Conservation (phyloP, 1,140 invertebrate genomes). For the Papilio dardanus region DNA sequence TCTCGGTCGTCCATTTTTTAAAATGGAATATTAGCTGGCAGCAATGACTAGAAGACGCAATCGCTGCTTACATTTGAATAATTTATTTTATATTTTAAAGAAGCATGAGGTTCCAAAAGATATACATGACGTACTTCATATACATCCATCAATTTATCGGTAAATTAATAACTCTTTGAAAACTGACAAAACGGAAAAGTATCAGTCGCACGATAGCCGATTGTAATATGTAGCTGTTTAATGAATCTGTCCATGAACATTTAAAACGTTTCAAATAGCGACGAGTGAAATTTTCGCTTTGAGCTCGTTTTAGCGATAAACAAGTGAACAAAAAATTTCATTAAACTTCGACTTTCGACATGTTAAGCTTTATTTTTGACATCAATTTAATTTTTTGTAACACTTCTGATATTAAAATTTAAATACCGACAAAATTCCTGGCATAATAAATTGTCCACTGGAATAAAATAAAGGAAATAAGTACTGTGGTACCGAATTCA, state of each 20-base stretch:
- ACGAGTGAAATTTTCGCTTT: constrained; percentile 26
- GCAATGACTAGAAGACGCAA: too few species aligned
- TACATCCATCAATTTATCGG: not conserved
- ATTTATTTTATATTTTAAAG: not conserved
- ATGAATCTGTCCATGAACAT: constrained; percentile 30
- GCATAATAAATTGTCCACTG: not conserved
- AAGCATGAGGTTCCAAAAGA: not conserved
- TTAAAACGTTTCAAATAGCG: constrained; percentile 32
- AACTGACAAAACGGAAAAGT: constrained; percentile 10
- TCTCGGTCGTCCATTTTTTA: too few species aligned
- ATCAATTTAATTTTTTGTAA: not conserved
- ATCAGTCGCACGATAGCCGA: not conserved
- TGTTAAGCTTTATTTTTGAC: constrained; percentile 1
- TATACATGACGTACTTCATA: not conserved
- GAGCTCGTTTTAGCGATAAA: constrained; percentile 23
- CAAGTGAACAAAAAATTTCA: constrained; percentile 27
- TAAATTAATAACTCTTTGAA: not conserved
- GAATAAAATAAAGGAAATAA: not conserved
- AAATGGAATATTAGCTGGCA: too few species aligned
- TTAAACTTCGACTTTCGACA: constrained; percentile 18
- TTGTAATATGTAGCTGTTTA: constrained; percentile 3
- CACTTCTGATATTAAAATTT: not conserved
- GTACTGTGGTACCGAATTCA: not conserved
- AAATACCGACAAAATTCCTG: not conserved
- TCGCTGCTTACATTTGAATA: not conserved